Conservation (phyloP, 2,113 vertebrate species). For the Chaenogobius annularis region DNA sequence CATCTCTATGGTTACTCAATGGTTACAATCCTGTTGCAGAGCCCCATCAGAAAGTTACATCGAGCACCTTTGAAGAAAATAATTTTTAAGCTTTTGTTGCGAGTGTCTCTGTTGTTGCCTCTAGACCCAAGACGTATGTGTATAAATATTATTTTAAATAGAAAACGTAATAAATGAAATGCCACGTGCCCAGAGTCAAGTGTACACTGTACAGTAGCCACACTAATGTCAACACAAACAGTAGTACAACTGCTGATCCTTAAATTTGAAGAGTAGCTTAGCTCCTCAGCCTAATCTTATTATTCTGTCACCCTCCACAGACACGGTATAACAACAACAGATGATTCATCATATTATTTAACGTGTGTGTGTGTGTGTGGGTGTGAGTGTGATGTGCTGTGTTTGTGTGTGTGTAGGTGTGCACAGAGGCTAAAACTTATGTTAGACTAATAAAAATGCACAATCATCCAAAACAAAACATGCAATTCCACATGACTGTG, state of each 20-base stretch:
- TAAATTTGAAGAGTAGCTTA: not conserved
- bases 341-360: not conserved
- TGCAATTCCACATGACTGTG: not conserved
- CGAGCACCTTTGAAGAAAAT: not conserved
- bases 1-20: too few relatives aligned
- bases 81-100: not conserved
- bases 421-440: not conserved
- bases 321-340: not conserved
- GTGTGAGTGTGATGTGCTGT: too few relatives aligned
- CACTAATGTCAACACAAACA: not conserved
- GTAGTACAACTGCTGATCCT: not conserved
- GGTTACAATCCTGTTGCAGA: too few relatives aligned
- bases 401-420: not conserved
- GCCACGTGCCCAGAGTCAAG: too few relatives aligned
- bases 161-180: too few relatives aligned
- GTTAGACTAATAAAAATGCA: not conserved
- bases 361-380: too few relatives aligned
- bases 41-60: too few relatives aligned
- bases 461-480: too few relatives aligned
- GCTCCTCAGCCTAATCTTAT: slow-evolving; percentile 1
- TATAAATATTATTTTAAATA: too few relatives aligned
- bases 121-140: too few relatives aligned
- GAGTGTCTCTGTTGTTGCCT: too few relatives aligned
- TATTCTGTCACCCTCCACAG: not conserved
- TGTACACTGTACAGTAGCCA: not conserved